Base-by-base conservation (phyloP, 1,140 invertebrate genomes). In the Aphis craccivora region DNA sequence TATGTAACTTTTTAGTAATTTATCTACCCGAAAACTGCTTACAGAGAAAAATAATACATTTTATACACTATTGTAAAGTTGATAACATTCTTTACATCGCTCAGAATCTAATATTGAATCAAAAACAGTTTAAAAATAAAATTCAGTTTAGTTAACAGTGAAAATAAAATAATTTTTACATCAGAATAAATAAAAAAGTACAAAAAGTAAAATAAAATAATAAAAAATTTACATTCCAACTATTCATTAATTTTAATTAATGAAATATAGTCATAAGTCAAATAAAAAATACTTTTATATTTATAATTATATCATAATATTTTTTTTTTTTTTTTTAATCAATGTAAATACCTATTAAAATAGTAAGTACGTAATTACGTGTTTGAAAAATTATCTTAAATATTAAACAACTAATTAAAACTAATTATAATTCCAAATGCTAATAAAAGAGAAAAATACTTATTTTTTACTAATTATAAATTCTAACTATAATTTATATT, bases 241-340 rank as follows among this genome's bases (percentile, higher is more conserved):
- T n/a, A 88, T 51, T 88, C 45, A 35, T 88, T 88, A 51, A 88
- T 51, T 88, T 53, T 51, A 88, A 88, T 88, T 88, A 53, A 53
- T 23, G 2, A n/a, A n/a, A 88, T 45, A 87, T 18, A 48, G 18
- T 35, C 20, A 48, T 30, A 88, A 88, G 30, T 20, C 6, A n/a
- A 45, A 48, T 87, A 48, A 48, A 35, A 88, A 53, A 22, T n/a
- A n/a, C n/a, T n/a, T n/a, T n/a, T n/a, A 40, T 9, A 51, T 1
- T 35, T 76, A 35, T 37, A 51, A 51, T 88, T 88, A 22, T 35
- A 88, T 51, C 3, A n/a, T 35, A n/a, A 88, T 51, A 51, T 37
- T 48, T 22, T 20, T n/a, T 51, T 88, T 37, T 48, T 22, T 20
- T n/a, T 45, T n/a, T 45, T n/a, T 45, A 45, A 86, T 87, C 30